phyloP scores from a whole-genome alignment of 92 coral and sea anemone species.

The Isaurus tuberculatus region DNA sequence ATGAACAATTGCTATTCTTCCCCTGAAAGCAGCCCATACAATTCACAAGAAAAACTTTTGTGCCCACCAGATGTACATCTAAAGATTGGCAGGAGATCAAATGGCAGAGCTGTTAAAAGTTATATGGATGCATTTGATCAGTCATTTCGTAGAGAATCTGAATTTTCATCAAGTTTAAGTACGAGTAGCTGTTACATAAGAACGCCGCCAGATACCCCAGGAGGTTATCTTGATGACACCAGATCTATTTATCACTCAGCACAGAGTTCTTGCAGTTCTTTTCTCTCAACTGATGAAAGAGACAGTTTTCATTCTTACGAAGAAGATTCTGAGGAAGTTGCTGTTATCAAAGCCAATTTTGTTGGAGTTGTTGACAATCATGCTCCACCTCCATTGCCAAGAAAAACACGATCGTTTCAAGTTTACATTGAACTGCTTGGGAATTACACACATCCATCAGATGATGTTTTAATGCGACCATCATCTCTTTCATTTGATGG shows the following conservation, averaged over 20 bases:
- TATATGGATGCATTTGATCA: constrained; percentile 31
- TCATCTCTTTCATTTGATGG: constrained; percentile 61
- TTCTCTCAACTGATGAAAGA: constrained; percentile 76
- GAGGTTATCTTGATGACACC: constrained; percentile 67
- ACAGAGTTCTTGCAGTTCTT: constrained; percentile 74
- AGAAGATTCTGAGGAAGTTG: constrained; percentile 58
- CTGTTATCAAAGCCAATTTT: constrained; percentile 76
- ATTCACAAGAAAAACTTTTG: constrained; percentile 53
- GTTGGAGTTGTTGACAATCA: constrained; percentile 76
- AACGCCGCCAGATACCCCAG: constrained; percentile 72
- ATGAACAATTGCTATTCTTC: constrained; percentile 49
- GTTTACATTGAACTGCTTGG: constrained; percentile 94
- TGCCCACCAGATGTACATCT: constrained; percentile 60
- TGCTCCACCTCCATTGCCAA: constrained; percentile 60
- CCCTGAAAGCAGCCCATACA: constrained; percentile 48
- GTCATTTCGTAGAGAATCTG: constrained; percentile 71
- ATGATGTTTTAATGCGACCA: constrained; percentile 86
- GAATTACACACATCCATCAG: constrained; percentile 86
- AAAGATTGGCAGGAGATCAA: constrained; percentile 34
- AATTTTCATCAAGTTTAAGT: constrained; percentile 64
- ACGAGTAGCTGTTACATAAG: constrained; percentile 61
- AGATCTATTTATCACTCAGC: constrained; percentile 68
- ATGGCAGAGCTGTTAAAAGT: constrained; percentile 45
- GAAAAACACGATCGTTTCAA: constrained; percentile 78
- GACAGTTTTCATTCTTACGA: constrained; percentile 63